phyloP scores from a whole-genome alignment of 2,797 vertebrate species.

The Bradypodion pumilum region DNA sequence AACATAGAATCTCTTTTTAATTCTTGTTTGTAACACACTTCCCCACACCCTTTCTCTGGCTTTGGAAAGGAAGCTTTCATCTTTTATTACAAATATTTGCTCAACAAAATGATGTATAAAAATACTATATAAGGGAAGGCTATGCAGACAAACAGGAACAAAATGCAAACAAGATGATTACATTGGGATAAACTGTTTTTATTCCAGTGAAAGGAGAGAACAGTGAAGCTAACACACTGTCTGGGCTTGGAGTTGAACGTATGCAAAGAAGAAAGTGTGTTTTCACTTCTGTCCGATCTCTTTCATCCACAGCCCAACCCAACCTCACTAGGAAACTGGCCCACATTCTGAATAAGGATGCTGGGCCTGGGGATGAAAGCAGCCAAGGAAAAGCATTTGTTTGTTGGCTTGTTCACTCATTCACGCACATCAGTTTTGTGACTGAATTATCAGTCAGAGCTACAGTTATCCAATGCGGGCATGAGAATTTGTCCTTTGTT shows the following conservation, averaged over 20 bases:
- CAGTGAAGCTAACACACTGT: neutral
- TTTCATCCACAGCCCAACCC: constrained; percentile 1
- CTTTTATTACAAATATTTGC: neutral
- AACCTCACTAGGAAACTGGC: neutral
- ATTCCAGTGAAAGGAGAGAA: constrained; percentile 4
- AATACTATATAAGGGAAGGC: neutral
- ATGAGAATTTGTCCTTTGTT: neutral
- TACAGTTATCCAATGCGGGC: neutral
- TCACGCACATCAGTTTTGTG: neutral
- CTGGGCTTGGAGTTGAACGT: neutral
- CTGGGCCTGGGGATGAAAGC: neutral
- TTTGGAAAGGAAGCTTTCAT: neutral
- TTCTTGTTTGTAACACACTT: neutral
- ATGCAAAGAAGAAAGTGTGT: neutral
- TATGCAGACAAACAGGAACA: neutral
- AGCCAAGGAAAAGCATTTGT: neutral
- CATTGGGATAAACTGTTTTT: neutral
- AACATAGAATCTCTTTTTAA: neutral
- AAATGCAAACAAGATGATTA: neutral
- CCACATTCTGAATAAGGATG: neutral
- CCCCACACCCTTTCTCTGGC: neutral
- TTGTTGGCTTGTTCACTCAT: neutral
- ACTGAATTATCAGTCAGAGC: neutral
- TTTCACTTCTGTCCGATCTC: neutral
- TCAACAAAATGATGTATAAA: neutral